phyloP scores from a whole-genome alignment of 2,888 invertebrate genomes.

The Eilema depressum region DNA sequence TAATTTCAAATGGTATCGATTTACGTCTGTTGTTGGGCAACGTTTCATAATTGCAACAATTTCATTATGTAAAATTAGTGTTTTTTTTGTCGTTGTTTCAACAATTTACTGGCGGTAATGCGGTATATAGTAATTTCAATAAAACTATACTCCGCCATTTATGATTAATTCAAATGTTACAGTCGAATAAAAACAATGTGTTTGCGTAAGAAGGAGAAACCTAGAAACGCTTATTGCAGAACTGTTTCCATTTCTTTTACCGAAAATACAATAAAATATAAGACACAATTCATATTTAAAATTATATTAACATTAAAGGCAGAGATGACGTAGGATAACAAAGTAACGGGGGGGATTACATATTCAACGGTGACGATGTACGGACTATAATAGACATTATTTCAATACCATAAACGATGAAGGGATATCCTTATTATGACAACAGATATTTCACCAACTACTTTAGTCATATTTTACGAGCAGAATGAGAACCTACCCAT shows the following conservation, averaged over 20 bases:
- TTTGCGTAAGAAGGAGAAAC: too few relatives aligned
- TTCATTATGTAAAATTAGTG: not conserved
- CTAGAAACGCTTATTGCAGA: too few relatives aligned
- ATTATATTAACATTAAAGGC: not conserved
- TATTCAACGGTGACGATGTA: not conserved
- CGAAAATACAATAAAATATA: too few relatives aligned
- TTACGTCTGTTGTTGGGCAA: not conserved
- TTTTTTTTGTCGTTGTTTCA: not conserved
- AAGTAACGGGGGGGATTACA: not conserved
- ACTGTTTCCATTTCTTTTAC: too few relatives aligned
- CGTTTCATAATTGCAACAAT: constrained; percentile 1
- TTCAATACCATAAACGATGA: not conserved
- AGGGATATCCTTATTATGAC: not conserved
- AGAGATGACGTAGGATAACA: not conserved
- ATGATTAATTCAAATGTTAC: not conserved
- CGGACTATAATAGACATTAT: not conserved
- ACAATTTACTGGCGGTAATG: not conserved
- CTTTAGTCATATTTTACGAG: not conserved
- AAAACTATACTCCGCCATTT: not conserved
- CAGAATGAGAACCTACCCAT: not conserved
- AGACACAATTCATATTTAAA: not conserved
- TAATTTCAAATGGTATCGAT: constrained; percentile 13
- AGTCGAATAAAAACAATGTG: not conserved
- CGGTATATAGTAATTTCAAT: not conserved
- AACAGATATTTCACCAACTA: not conserved